Evolutionary conservation across 1,140 invertebrate species (phyloP), one percentile per base, ranked within the genome.

Genomic region (Galleria mellonella): DNA sequence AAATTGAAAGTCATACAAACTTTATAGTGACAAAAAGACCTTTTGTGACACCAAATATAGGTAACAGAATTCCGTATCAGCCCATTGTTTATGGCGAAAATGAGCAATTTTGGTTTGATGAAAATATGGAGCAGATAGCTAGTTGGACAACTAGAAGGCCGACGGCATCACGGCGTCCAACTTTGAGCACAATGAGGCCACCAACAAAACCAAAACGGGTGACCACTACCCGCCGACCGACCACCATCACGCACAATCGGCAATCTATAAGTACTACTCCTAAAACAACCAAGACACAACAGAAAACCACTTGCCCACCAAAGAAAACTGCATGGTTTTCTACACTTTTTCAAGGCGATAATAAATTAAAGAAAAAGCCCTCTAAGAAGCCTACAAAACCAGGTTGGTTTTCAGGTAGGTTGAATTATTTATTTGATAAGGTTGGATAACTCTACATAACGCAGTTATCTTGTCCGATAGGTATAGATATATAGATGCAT

Each of bases 331-430:
- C 65, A 15, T 83, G 68, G 68, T 30, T 81, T 14, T 62, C 72
- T 4, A 56, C 60, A 17, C 72, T 72, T 47, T 75, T 81, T 48
- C 43, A 68, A 47, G 53, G 65, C 32, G 70, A 64, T 14, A n/a
- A n/a, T n/a, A 58, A 71, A 43, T 23, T 23, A 3, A 38, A 62
- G 28, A 66, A 81, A 30, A 77, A 67, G 11, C 49, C 63, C 13
- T 50, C 70, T 1, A 71, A 74, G 40, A 74, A 64, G 17, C 65
- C 76, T 54, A 51, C 48, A 42, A 78, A 72, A 61, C 51, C 76
- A 75, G 72, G 71, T 81, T 78, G 69, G 77, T 79, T 78, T 56
- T 32, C 64, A 70, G 75, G 72, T 77, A 68, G 54, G 77, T 78
- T 51, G 11, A 39, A 6, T 28, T 4, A n/a, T 17, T 28, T n/a